Percentiles rank a stretch among this genome's conserved stretches.
phyloP scores from a whole-genome alignment of 2,113 vertebrate species.

The Propithecus coquereli region DNA sequence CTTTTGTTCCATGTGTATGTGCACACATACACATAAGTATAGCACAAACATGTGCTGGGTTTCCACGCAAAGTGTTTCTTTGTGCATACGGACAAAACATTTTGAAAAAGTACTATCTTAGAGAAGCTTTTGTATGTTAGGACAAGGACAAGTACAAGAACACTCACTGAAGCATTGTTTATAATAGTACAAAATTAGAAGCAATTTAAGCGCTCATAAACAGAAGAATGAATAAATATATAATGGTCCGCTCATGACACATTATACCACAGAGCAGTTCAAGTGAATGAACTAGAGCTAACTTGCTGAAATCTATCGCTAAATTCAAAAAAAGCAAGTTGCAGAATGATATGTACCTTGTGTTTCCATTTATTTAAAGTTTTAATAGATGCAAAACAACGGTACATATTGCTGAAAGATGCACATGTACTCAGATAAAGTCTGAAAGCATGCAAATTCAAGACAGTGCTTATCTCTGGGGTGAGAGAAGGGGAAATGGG shows the following conservation, averaged over 20 bases:
- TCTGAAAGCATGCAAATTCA: background rate
- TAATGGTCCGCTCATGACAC: background rate
- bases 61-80: background rate
- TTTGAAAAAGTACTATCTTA: background rate
- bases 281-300: background rate
- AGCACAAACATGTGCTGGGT: background rate
- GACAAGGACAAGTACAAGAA: background rate
- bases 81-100: background rate
- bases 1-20: background rate
- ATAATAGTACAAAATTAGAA: background rate
- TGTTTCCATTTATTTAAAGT: background rate
- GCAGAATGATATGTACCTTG: background rate
- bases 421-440: background rate
- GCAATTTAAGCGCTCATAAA: background rate
- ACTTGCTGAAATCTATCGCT: background rate
- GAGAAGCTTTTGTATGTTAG: background rate
- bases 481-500: background rate
- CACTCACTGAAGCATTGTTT: background rate
- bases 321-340: background rate
- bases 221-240: background rate
- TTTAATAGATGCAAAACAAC: background rate
- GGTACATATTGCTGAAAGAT: background rate
- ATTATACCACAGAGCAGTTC: background rate
- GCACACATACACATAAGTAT: background rate
- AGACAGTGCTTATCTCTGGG: background rate